Base-by-base conservation (phyloP, 2,888 invertebrate genomes). In the Odontothrips loti region DNA sequence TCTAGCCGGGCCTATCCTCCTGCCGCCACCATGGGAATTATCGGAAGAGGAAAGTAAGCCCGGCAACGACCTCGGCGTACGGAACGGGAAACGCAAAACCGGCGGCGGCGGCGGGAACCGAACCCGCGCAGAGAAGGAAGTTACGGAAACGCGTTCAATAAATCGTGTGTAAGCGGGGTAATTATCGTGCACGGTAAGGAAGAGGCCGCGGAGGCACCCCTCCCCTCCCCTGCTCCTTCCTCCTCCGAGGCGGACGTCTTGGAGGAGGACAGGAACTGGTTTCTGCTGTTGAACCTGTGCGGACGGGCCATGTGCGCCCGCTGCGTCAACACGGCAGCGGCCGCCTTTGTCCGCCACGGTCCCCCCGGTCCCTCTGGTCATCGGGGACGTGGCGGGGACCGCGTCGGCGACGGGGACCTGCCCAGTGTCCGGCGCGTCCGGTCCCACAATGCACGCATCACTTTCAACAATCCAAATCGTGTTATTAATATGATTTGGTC, bases 401-500 rank as follows among this genome's bases (percentile, higher is more conserved):
- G n/a, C n/a, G n/a, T n/a, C n/a, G n/a, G n/a, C n/a, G n/a, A n/a
- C n/a, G n/a, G n/a, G n/a, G n/a, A n/a, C n/a, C 34, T 20, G 20
- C 58, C 20, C 58, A 58, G 17, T 58, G 68, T 75, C 68, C 68
- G 27, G 68, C 68, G 23, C 9, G 68, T 43, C 68, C 23, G 68
- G 27, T 75, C 68, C 68, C 68, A 75, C 68, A 75, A 75, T 27
- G 68, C 68, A 12, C 68, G 68, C 68, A 27, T 75, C 27, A 75
- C 68, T 23, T 27, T 27, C 68, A 27, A 75, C 68, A 75, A 75
- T 75, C 68, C 68, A 75, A 75, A 75, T 75, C 68, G 68, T 23
- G 68, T 75, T 75, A 75, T 75, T 75, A 75, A 75, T 75, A 75
- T 75, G 68, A 75, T 75, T 75, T 75, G 68, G 11, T 27, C 68